Conservation (phyloP, 2,888 invertebrate genomes). For the Nemoura dubitans region DNA sequence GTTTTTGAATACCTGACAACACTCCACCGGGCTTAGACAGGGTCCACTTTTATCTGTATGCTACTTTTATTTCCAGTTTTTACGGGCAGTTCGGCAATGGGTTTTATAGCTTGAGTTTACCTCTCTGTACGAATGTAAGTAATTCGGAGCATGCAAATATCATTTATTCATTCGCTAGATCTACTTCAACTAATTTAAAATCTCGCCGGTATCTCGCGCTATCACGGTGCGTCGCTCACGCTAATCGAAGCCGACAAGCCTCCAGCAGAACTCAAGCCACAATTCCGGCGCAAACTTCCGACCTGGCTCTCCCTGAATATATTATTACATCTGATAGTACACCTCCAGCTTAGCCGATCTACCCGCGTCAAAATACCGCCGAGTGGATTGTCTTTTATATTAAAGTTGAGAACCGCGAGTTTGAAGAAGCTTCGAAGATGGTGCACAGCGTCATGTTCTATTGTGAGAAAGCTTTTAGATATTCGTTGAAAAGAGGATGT, state of each 20-base stretch:
- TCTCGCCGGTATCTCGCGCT: neutral
- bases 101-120: neutral
- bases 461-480: slow-evolving; percentile 20
- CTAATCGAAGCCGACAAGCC: neutral
- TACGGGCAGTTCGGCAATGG: neutral
- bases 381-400: slow-evolving; percentile 19
- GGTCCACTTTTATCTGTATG: neutral
- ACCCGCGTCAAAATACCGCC: neutral
- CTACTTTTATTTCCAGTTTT: slow-evolving; percentile 5
- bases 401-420: neutral
- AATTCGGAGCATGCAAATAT: neutral
- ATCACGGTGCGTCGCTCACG: neutral
- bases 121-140: neutral
- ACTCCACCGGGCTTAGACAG: neutral
- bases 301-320: neutral
- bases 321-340: neutral
- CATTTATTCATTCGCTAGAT: slow-evolving; percentile 20
- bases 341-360: neutral
- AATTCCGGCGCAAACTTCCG: neutral
- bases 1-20: neutral
- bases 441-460: neutral
- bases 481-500: slow-evolving; percentile 14
- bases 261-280: neutral
- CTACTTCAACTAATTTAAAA: neutral
- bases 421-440: slow-evolving; percentile 1